Evolutionary conservation across 2,888 invertebrate species (phyloP), one percentile per base, ranked within the genome.

Genomic region (Drosophila phalerata): DNA sequence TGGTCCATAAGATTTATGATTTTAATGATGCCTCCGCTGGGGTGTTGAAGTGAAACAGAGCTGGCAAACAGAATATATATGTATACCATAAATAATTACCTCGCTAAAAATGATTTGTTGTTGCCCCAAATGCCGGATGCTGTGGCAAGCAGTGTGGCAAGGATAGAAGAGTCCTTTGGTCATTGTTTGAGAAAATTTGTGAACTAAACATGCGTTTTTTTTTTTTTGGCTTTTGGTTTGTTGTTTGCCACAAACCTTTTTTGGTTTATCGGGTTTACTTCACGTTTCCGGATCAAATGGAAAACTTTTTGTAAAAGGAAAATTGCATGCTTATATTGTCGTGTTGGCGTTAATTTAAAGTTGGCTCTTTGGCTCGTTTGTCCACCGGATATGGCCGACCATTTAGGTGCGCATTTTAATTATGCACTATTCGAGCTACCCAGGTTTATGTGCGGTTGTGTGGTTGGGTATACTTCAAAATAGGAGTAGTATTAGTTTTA

Each of bases 1-100:
- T 69, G 85, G 64, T 75, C 72, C 85, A 77, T 77, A 77, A 84
- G 80, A 84, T 86, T 84, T 86, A 84, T 82, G 82, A 73, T 80
- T 75, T 78, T 69, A 80, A 85, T 87, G 78, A 84, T 73, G 77
- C 43, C 56, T 49, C 30, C 56, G 40, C 30, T 42, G 63, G 55
- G 47, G 63, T 53, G 66, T 47, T 48, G 53, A 61, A 40, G 38
- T 66, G 60, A 56, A 52, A 70, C 69, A 61, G 61, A 68, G 63
- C 49, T 19, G n/a, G 49, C 49, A 49, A 49, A 37, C 37, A 22
- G 51, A 37, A 34, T 51, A 51, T 40, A 10, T 17, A 34, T 51
- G 37, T 40, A 10, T 17, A 17, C 40, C 28, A 81, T 86, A 86
- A 85, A 85, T 85, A 85, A 85, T 85, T 82, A 73, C 87, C 78